Percentiles rank a stretch among this genome's conserved stretches.
phyloP scores from a whole-genome alignment of 2,113 vertebrate genomes.

The Oostethus manadensis region DNA sequence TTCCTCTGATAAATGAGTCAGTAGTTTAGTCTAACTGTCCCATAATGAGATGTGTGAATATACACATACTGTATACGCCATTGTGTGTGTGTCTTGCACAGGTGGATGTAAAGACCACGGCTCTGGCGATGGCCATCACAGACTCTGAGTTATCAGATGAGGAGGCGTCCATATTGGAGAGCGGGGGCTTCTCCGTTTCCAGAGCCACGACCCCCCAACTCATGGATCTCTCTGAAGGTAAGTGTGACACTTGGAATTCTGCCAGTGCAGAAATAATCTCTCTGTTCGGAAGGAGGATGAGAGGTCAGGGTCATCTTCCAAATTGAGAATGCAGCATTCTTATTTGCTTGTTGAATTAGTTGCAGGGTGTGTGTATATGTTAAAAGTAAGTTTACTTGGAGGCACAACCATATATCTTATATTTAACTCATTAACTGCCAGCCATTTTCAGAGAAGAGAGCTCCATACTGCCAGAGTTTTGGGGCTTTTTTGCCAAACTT shows the following conservation, averaged over 20 bases:
- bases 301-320: not conserved
- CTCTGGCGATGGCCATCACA: constrained; percentile 94
- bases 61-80: too few relatives aligned
- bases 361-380: too few relatives aligned
- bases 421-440: too few relatives aligned
- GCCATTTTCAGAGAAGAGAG: too few relatives aligned
- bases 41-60: too few relatives aligned
- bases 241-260: not conserved
- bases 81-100: constrained; percentile 21
- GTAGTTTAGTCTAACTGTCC: too few relatives aligned
- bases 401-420: too few relatives aligned
- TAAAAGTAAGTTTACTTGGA: too few relatives aligned
- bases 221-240: constrained; percentile 91
- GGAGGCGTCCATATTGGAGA: constrained; percentile 95
- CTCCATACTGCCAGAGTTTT: too few relatives aligned
- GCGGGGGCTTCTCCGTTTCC: constrained; percentile 94
- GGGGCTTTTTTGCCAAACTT: too few relatives aligned
- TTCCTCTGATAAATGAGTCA: too few relatives aligned
- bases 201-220: constrained; percentile 95
- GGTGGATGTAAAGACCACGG: constrained; percentile 81
- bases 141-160: constrained; percentile 97
- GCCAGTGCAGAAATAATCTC: not conserved
- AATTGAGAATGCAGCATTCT: not conserved
- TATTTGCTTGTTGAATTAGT: not conserved
- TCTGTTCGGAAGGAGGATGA: not conserved